Base-by-base conservation (phyloP, 2,888 invertebrate species). In the Anorthoa munda region DNA sequence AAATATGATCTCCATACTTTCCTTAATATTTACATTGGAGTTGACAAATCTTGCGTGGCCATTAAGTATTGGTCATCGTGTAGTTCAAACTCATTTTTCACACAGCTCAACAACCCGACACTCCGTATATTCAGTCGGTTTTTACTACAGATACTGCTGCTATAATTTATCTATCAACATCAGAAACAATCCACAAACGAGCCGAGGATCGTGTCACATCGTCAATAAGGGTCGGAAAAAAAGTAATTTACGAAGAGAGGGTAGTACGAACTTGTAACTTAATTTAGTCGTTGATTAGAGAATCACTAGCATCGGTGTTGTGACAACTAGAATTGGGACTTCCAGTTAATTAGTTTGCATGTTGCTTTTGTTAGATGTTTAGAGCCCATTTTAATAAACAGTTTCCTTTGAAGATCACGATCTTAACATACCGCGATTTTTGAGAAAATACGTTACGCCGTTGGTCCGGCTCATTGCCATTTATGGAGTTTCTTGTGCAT, bases 221-320 rank as follows among this genome's bases (percentile, higher is more conserved):
- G 60, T 83, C 46, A 45, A 39, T 48, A 61, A 59, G 26, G 50
- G 58, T 71, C 69, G 59, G 39, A 26, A 63, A 78, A 72, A 58
- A 66, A 50, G 58, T 72, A 65, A 84, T 46, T 66, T 66, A 66
- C 65, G 73, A 80, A 18, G 11, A 48, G 74, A 64, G 70, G 64
- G 74, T 71, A 72, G 65, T 75, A 64, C 23, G 79, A 77, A 75
- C 50, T 69, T 55, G 45, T 68, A 72, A 73, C n/a, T 59, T 83
- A 80, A 66, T 74, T 78, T 87, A 85, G 81, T 77, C 77, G 87
- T 83, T 83, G 84, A 53, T 51, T 87, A 75, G 70, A 71, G 51
- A 51, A 58, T 56, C 55, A 74, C 31, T 86, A 83, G 86, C 65
- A 55, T 86, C 56, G 74, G 21, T 86, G 86, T 86, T 86, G 86